Evolutionary conservation across 2,888 invertebrate species (phyloP).

Genomic region (Linyphia triangularis): DNA sequence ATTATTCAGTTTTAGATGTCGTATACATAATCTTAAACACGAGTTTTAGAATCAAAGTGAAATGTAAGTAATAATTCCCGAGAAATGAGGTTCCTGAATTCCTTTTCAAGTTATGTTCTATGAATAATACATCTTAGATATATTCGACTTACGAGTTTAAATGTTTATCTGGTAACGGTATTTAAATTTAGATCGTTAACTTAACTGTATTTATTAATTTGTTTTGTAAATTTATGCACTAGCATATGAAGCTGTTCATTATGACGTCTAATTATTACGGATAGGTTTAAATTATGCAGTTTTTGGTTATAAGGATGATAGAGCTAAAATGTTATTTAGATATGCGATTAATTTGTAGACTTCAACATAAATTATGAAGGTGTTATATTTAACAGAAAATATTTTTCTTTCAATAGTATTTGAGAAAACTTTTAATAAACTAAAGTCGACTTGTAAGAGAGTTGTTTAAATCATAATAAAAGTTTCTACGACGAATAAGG

Average conservation of each 20-base stretch:
- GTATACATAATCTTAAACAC: background rate
- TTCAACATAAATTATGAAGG: no score
- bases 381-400: no score
- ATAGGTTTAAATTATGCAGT: background rate
- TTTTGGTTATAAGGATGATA: background rate
- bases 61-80: background rate
- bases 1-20: no score
- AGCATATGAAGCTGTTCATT: conserved; percentile 11
- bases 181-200: conserved; percentile 11
- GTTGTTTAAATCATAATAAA: no score
- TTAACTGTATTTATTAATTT: conserved; percentile 17
- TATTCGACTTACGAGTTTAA: background rate
- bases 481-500: no score
- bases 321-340: no score
- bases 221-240: conserved; percentile 28
- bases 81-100: background rate
- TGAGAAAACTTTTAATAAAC: no score
- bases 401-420: no score
- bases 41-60: background rate
- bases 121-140: conserved; percentile 5
- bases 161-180: background rate
- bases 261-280: background rate
- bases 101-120: background rate
- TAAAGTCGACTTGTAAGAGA: no score
- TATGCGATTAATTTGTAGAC: no score